phyloP scores from a whole-genome alignment of 2,888 invertebrate genomes.

The Mycogona germanica region DNA sequence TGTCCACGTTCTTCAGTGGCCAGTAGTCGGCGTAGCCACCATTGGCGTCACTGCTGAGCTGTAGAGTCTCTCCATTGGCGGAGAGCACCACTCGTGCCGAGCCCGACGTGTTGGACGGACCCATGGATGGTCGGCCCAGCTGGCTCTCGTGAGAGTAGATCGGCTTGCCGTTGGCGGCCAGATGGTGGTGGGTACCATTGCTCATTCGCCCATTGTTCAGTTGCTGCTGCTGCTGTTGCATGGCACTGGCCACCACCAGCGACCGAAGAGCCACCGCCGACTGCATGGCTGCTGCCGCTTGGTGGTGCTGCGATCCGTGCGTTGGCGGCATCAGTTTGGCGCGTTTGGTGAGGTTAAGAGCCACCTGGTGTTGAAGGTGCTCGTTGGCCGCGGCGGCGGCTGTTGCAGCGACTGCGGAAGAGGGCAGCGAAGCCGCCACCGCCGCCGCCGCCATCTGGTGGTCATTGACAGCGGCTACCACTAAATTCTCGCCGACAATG shows the following conservation, averaged over 20 bases:
- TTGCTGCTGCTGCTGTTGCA: constrained; percentile 19
- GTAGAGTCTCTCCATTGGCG: too few species aligned
- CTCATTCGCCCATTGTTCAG: background rate
- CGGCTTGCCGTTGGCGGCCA: background rate
- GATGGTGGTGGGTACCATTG: background rate
- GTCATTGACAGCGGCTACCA: too few species aligned
- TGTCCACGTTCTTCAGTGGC: background rate
- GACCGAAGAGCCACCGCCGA: constrained; percentile 11
- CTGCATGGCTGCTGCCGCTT: constrained; percentile 11
- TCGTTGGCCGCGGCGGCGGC: constrained; percentile 39
- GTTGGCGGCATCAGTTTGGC: constrained; percentile 38
- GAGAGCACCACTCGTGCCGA: too few species aligned
- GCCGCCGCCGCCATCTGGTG: constrained; percentile 85
- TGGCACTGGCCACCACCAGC: constrained; percentile 4
- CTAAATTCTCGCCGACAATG: constrained; percentile 71
- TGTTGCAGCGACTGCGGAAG: constrained; percentile 66
- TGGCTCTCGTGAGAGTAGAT: too few species aligned
- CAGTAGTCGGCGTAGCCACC: constrained; percentile 7
- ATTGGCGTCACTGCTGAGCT: constrained; percentile 1
- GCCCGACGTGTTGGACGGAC: too few species aligned
- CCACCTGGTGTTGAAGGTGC: constrained; percentile 49
- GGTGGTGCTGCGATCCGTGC: background rate
- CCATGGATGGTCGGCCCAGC: too few species aligned
- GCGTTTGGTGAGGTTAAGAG: constrained; percentile 64
- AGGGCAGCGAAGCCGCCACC: constrained; percentile 70